Base-by-base conservation (phyloP, 1,140 invertebrate genomes). In the Orius laevigatus region DNA sequence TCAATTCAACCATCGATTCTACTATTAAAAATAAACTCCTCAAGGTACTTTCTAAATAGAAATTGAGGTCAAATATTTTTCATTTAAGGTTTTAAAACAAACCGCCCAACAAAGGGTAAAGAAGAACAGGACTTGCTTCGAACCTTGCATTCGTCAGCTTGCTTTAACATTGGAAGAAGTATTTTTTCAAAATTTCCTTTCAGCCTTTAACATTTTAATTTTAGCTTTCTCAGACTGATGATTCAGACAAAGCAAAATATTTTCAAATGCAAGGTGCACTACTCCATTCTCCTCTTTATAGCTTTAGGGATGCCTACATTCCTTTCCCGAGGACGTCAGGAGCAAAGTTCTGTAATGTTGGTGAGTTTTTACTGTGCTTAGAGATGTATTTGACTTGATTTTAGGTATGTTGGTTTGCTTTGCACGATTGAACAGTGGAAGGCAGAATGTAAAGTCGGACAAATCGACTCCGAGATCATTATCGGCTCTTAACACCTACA, bases 251-350 rank as follows among this genome's bases (percentile, higher is more conserved):
- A 19, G 58, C 64, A 31, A 57, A 56, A 43, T 66, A 40, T 14
- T 44, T 64, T 15, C 63, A 65, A 51, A 63, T 63, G 11, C 65
- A 62, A 34, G 47, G 42, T 11, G 49, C 51, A n/a, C 34, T 55
- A 11, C 39, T 55, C 20, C 58, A 52, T 32, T 49, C 53, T 14
- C 46, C 57, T 59, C 62, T 68, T n/a, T 70, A 69, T 53, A 66
- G 67, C 8, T 63, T 69, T 43, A 76, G 81, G 49, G 82, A 85
- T 60, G 74, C 80, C n/a, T 86, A 81, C 56, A 85, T 96, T 53
- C 91, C 91, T 1, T 96, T 93, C 67, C 91, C 91, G 1, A 70
- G 88, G 47, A 95, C 90, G 0, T 93, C 86, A 10, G 90, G 90
- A 3, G 90, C 87, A 1, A 81, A 83, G 60, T 97, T 95, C 70